Percentiles rank a stretch among this genome's conserved stretches.
phyloP scores from a whole-genome alignment of 2,888 invertebrate species.

The Antheraea assamensis region DNA sequence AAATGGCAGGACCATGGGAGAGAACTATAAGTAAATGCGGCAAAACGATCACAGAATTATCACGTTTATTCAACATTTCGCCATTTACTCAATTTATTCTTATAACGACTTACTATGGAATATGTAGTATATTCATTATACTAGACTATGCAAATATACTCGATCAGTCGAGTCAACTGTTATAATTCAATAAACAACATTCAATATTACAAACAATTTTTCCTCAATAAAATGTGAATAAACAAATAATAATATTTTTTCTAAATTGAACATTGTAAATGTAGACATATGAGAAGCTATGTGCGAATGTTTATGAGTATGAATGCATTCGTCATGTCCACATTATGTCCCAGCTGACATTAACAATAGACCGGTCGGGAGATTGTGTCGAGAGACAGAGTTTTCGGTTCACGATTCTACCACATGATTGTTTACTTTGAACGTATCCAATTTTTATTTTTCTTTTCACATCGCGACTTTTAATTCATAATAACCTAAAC shows the following conservation, averaged over 20 bases:
- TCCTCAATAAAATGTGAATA: no score
- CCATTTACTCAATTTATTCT: neutral
- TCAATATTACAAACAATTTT: no score
- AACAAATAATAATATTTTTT: neutral
- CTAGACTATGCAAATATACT: neutral
- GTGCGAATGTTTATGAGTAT: constrained; percentile 40
- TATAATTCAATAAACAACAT: no score
- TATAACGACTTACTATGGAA: neutral
- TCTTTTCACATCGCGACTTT: neutral
- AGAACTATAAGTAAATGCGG: neutral
- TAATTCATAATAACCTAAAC: neutral
- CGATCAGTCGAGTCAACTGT: no score
- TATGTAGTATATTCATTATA: constrained; percentile 3
- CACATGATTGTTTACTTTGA: neutral
- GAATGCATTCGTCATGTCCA: constrained; percentile 47
- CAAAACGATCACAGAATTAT: neutral
- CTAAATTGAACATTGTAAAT: constrained; percentile 22
- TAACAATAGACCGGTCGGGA: constrained; percentile 54
- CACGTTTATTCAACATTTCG: neutral
- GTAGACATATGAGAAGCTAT: constrained; percentile 8
- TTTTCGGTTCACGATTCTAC: constrained; percentile 13
- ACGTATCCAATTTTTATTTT: neutral
- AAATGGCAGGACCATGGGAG: neutral
- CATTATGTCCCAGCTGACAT: constrained; percentile 46
- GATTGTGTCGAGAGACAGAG: constrained; percentile 30